A percentile compares a stretch with the other conserved stretches of the same genome.
These are phyloP conservation scores for Meandrina meandrites DNA, from an alignment of 92 coral and sea anemone species.

Conservation along the genomic window DNA sequence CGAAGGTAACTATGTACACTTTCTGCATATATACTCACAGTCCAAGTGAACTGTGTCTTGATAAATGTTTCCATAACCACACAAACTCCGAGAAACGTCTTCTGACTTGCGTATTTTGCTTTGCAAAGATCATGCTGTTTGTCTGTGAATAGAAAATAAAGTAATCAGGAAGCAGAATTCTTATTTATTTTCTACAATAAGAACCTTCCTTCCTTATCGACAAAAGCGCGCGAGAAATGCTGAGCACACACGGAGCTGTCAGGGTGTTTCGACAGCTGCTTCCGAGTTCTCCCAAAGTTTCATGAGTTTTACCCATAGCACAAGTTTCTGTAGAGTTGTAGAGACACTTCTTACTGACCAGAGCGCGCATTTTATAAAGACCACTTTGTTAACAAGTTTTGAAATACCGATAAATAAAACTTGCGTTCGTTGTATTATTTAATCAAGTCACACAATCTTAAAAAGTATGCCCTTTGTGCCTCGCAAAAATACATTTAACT, in stretches of 20 bases:
- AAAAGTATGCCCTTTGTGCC: not conserved
- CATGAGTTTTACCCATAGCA: too few relatives aligned
- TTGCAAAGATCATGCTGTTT: constrained; percentile 60
- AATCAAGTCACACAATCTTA: not conserved
- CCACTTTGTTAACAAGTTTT: too few relatives aligned
- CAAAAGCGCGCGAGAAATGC: not conserved
- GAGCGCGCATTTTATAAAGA: too few relatives aligned
- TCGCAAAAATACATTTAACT: not conserved
- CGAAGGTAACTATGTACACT: not conserved
- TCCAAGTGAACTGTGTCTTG: constrained; percentile 40
- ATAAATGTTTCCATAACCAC: constrained; percentile 65
- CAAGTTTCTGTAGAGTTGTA: too few relatives aligned
- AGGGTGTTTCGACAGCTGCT: not conserved
- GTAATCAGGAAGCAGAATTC: not conserved
- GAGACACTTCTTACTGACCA: too few relatives aligned
- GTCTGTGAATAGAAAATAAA: constrained; percentile 43
- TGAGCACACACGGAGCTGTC: not conserved
- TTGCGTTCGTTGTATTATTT: too few relatives aligned
- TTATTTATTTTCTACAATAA: not conserved
- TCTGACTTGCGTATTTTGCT: constrained; percentile 52
- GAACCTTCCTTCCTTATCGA: not conserved
- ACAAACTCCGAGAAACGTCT: constrained; percentile 73
- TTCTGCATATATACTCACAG: constrained; percentile 32
- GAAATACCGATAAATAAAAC: too few relatives aligned
- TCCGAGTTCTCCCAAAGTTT: not conserved